Conservation (phyloP, 2,888 invertebrate species). For the Scaptomyza cyrtandrae region DNA sequence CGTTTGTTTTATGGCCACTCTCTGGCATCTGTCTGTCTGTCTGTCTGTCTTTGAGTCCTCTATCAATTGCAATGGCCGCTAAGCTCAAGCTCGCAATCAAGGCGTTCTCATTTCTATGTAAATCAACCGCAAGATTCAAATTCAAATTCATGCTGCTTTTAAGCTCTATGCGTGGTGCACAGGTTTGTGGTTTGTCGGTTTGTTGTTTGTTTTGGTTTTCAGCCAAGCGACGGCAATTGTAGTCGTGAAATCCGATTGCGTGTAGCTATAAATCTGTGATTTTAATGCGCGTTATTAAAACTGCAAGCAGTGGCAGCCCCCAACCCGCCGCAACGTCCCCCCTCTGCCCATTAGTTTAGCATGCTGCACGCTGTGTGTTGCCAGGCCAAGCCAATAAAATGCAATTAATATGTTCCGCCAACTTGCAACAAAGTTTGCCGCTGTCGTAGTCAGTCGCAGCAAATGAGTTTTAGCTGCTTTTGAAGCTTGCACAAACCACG, state of each 20-base stretch:
- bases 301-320: slow-evolving; percentile 59
- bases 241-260: slow-evolving; percentile 76
- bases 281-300: slow-evolving; percentile 79
- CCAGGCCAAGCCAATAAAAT: slow-evolving; percentile 73
- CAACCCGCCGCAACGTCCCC: not conserved
- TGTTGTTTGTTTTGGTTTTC: slow-evolving; percentile 32
- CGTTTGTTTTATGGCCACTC: slow-evolving; percentile 55
- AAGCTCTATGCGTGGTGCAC: slow-evolving; percentile 6
- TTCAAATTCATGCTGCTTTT: slow-evolving; percentile 27
- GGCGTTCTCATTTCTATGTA: slow-evolving; percentile 14
- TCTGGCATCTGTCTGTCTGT: not conserved
- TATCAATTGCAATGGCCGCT: slow-evolving; percentile 33
- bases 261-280: slow-evolving; percentile 75
- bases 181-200: slow-evolving; percentile 36
- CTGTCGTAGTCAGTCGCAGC: slow-evolving; percentile 1
- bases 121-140: slow-evolving; percentile 20
- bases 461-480: slow-evolving; percentile 40
- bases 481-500: slow-evolving; percentile 68
- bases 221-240: slow-evolving; percentile 50
- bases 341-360: not conserved
- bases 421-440: slow-evolving; percentile 71
- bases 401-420: slow-evolving; percentile 80
- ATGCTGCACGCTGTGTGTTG: slow-evolving; percentile 1
- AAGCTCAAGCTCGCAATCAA: slow-evolving; percentile 17
- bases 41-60: not conserved